Evolutionary conservation across 92 coral and sea anemone species (phyloP).

Genomic region (Porites divaricata): DNA sequence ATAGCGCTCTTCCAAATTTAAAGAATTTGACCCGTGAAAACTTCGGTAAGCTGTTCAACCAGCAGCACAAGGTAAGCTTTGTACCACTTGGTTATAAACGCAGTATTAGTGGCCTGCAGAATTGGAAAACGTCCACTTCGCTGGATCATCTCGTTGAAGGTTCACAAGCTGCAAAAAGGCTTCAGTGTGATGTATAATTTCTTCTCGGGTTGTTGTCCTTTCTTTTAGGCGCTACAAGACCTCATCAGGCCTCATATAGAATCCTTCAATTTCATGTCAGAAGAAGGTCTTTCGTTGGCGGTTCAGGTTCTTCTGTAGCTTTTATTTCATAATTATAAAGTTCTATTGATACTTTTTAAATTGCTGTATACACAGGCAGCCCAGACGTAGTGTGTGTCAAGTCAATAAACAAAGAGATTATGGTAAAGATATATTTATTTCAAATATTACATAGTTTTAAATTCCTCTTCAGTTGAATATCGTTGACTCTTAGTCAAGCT

Average conservation of each 20-base stretch:
- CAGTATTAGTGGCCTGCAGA: background rate
- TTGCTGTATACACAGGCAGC: too few relatives aligned
- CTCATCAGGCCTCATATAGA: slow-evolving; percentile 91
- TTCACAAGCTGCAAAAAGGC: too few relatives aligned
- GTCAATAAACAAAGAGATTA: too few relatives aligned
- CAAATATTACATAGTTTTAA: too few relatives aligned
- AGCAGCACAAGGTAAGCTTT: slow-evolving; percentile 81
- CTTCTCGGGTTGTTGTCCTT: slow-evolving; percentile 29
- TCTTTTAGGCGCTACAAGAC: slow-evolving; percentile 81
- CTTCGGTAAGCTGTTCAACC: slow-evolving; percentile 69
- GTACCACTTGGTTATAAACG: background rate
- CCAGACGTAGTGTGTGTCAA: too few relatives aligned
- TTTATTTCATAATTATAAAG: too few relatives aligned
- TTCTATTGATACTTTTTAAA: too few relatives aligned
- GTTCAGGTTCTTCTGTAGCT: slow-evolving; percentile 65
- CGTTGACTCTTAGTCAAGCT: too few relatives aligned
- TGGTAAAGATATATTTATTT: too few relatives aligned
- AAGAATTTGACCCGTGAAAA: slow-evolving; percentile 77
- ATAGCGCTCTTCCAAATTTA: slow-evolving; percentile 71
- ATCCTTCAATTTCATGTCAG: slow-evolving; percentile 92
- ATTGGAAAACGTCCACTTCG: too few relatives aligned
- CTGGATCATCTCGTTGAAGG: too few relatives aligned
- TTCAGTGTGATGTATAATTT: background rate
- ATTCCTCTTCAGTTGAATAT: too few relatives aligned
- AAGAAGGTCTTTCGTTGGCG: slow-evolving; percentile 94